Evolutionary conservation across 1,140 invertebrate species (phyloP).

Genomic region (Hesperophylax magnus): DNA sequence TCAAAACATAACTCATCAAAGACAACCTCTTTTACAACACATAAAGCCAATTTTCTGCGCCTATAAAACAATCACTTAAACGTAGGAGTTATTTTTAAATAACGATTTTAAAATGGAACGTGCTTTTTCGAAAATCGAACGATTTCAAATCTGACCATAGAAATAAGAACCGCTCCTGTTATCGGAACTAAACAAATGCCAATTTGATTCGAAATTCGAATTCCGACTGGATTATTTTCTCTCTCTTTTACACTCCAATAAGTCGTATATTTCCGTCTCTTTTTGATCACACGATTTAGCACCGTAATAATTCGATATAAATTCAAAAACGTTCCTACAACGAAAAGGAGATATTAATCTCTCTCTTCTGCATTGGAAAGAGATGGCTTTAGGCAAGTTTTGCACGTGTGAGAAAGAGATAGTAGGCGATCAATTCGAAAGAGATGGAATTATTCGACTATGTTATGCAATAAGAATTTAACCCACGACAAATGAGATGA

Average conservation of each 20-base stretch:
- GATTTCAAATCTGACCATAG: conserved; percentile 28
- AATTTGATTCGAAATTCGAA: conserved; percentile 28
- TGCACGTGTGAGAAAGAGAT: not conserved
- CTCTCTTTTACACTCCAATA: not conserved
- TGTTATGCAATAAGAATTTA: too few species aligned
- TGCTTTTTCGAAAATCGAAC: conserved; percentile 32
- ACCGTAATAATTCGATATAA: conserved; percentile 29
- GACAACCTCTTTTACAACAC: too few species aligned
- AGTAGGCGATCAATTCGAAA: conserved; percentile 24
- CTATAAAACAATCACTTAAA: too few species aligned
- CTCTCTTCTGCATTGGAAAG: not conserved
- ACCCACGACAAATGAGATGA: too few species aligned
- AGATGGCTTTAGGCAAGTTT: not conserved
- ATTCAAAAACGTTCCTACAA: conserved; percentile 22
- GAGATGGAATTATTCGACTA: conserved; percentile 4
- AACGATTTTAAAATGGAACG: conserved; percentile 14
- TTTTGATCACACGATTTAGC: conserved; percentile 35
- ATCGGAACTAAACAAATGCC: conserved; percentile 25
- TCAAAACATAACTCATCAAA: too few species aligned
- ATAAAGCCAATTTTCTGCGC: too few species aligned
- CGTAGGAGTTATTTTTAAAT: not conserved
- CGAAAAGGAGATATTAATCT: conserved; percentile 13
- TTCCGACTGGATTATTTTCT: not conserved
- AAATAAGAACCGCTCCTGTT: conserved; percentile 23
- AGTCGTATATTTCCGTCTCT: not conserved